Evolutionary conservation across 2,888 invertebrate genomes (phyloP).

Genomic region (Drosophila ochracea): DNA sequence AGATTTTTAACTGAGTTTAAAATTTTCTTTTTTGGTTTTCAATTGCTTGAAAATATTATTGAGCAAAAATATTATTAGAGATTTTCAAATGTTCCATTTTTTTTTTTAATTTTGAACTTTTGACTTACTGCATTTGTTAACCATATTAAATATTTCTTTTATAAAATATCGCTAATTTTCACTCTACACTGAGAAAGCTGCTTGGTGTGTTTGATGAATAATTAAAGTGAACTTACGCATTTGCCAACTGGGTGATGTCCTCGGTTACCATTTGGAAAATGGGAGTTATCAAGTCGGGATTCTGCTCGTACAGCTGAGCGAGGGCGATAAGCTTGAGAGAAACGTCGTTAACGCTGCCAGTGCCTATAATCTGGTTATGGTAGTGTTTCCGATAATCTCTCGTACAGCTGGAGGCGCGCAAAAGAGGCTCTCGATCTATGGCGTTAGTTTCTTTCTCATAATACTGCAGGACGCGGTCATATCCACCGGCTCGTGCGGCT

Average conservation of each 20-base stretch:
- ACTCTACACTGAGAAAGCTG: not conserved
- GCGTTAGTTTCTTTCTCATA: constrained; percentile 86
- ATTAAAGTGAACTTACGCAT: constrained; percentile 62
- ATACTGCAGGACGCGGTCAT: constrained; percentile 15
- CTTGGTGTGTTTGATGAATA: not conserved
- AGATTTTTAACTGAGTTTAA: not conserved
- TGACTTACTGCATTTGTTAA: not conserved
- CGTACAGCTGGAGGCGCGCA: constrained; percentile 89
- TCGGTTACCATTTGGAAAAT: constrained; percentile 67
- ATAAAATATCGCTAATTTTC: no score
- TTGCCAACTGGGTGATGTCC: constrained; percentile 50
- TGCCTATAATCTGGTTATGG: constrained; percentile 85
- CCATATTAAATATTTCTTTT: not conserved
- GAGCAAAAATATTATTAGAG: not conserved
- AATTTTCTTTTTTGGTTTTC: not conserved
- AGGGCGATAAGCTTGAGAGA: constrained; percentile 59
- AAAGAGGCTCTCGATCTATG: constrained; percentile 88
- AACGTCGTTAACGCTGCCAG: constrained; percentile 37
- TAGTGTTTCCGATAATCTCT: constrained; percentile 86
- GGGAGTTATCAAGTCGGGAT: constrained; percentile 82
- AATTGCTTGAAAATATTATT: not conserved
- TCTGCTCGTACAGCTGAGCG: constrained; percentile 86
- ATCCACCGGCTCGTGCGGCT: constrained; percentile 49
- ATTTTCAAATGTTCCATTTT: not conserved
- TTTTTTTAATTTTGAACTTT: not conserved